Evolutionary conservation across 1,140 invertebrate genomes (phyloP).

Genomic region (Drosophila obscura): DNA sequence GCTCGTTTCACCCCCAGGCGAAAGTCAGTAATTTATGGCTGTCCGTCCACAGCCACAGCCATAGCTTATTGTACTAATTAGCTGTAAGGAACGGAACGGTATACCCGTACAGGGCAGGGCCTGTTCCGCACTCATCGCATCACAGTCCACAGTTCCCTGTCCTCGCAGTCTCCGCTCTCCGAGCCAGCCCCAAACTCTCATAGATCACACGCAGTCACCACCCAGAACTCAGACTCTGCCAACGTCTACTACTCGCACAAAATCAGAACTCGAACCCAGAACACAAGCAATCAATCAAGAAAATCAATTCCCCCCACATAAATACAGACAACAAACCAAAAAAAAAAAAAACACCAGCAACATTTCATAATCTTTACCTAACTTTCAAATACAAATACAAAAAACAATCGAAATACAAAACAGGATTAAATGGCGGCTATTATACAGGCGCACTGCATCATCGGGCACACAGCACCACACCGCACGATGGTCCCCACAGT

Average conservation of each 20-base stretch:
- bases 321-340: constrained; percentile 33
- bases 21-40: constrained; percentile 45
- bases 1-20: neutral
- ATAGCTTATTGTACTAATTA: constrained; percentile 31
- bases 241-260: constrained; percentile 21
- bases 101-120: constrained; percentile 2
- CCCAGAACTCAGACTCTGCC: constrained; percentile 29
- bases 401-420: constrained; percentile 83
- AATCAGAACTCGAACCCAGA: constrained; percentile 17
- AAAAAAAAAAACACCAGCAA: constrained; percentile 41
- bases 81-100: constrained; percentile 35
- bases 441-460: constrained; percentile 89
- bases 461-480: constrained; percentile 91
- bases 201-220: constrained; percentile 7
- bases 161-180: neutral
- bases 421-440: constrained; percentile 89
- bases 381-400: constrained; percentile 65
- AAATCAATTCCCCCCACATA: constrained; percentile 28
- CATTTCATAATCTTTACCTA: constrained; percentile 56
- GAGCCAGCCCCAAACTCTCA: too few relatives aligned
- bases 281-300: constrained; percentile 24
- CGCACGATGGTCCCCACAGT: constrained; percentile 88
- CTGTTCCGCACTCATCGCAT: constrained; percentile 47
- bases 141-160: neutral
- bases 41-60: constrained; percentile 4